Conservation (phyloP, 1,140 invertebrate genomes). For the Sipha flava region DNA sequence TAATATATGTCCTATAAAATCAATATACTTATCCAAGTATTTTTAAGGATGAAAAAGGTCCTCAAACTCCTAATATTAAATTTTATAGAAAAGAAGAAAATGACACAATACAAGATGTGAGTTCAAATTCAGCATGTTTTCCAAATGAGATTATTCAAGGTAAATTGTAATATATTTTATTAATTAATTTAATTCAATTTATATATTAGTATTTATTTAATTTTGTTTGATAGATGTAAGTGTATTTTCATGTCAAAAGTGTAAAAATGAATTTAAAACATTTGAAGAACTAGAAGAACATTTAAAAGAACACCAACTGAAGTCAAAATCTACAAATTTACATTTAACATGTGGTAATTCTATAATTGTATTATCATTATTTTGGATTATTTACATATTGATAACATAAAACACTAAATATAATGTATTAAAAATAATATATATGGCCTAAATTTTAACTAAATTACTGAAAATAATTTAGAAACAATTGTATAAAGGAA, state of each 20-base stretch:
- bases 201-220: not conserved
- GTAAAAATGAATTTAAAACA: not conserved
- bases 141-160: not conserved
- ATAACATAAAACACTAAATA: too few relatives aligned
- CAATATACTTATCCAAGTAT: not conserved
- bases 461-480: too few relatives aligned
- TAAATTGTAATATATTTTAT: not conserved
- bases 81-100: constrained; percentile 20
- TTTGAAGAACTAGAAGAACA: not conserved
- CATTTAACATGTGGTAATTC: constrained; percentile 22
- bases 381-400: not conserved
- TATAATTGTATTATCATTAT: not conserved
- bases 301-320: not conserved
- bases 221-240: not conserved
- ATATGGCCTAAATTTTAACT: too few relatives aligned
- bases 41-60: constrained; percentile 17
- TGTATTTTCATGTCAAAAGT: not conserved
- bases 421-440: too few relatives aligned
- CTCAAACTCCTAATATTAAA: constrained; percentile 20
- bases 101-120: not conserved
- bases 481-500: too few relatives aligned
- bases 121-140: not conserved
- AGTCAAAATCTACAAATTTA: not conserved
- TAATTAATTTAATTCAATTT: not conserved
- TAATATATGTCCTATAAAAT: not conserved